These are phyloP conservation scores for Eupithecia inturbata DNA, from an alignment of 2,888 invertebrate genomes.

Conservation along the genomic window DNA sequence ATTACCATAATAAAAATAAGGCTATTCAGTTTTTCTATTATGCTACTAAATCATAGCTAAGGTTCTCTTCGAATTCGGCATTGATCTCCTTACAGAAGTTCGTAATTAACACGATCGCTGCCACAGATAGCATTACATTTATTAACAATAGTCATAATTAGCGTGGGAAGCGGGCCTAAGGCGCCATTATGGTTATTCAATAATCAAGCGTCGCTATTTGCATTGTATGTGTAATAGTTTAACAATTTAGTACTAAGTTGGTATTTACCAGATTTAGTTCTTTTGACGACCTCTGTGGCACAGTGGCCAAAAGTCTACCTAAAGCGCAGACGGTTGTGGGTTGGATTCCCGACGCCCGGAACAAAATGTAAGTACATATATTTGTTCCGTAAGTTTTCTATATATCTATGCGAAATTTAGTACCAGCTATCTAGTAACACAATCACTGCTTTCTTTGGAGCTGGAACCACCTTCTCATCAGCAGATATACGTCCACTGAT, in stretches of 20 bases:
- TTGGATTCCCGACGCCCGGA: no score
- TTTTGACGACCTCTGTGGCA: neutral
- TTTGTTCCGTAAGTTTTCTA: no score
- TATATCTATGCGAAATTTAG: no score
- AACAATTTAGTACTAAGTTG: neutral
- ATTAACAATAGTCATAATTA: slow-evolving; percentile 39
- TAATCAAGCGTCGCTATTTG: slow-evolving; percentile 14
- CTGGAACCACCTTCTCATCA: no score
- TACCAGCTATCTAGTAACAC: neutral
- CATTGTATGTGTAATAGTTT: neutral
- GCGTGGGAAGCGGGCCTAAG: slow-evolving; percentile 41
- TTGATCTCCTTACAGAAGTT: slow-evolving; percentile 24
- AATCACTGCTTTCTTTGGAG: neutral
- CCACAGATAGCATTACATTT: slow-evolving; percentile 22
- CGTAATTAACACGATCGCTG: slow-evolving; percentile 29
- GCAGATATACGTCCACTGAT: no score
- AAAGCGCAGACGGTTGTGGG: no score
- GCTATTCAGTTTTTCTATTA: no score
- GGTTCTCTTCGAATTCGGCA: slow-evolving; percentile 18
- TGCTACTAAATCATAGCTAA: neutral
- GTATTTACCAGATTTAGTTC: neutral
- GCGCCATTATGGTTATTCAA: slow-evolving; percentile 21
- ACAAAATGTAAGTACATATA: no score
- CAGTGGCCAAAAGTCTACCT: neutral
- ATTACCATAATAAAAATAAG: no score